Percentiles rank a stretch among this genome's conserved stretches.
phyloP scores from a whole-genome alignment of 2,797 vertebrate genomes.

The Lepus oiostolus region DNA sequence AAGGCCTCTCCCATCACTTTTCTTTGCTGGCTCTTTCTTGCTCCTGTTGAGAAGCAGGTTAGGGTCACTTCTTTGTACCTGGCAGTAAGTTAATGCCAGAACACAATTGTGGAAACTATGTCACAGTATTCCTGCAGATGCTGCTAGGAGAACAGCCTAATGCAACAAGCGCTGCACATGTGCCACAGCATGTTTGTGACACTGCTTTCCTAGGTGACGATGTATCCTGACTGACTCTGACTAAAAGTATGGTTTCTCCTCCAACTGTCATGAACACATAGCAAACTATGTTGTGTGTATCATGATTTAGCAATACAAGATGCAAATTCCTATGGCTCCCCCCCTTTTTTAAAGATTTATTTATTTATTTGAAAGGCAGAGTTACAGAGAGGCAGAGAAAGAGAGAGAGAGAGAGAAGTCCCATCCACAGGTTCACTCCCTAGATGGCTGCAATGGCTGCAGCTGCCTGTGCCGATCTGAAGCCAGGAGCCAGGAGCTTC shows the following conservation, averaged over 20 bases:
- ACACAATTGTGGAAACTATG: conserved; percentile 54
- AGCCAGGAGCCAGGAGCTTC: too few relatives aligned
- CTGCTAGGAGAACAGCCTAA: conserved; percentile 36
- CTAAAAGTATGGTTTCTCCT: conserved; percentile 73
- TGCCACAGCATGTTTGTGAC: conserved; percentile 64
- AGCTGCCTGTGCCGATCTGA: too few relatives aligned
- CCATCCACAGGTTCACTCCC: too few relatives aligned
- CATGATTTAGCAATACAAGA: conserved; percentile 48
- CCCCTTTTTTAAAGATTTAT: too few relatives aligned
- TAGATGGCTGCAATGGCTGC: too few relatives aligned
- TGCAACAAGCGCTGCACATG: conserved; percentile 49
- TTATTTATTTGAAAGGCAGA: too few relatives aligned
- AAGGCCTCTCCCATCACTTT: neutral
- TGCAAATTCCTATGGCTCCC: conserved; percentile 31
- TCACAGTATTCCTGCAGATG: conserved; percentile 66
- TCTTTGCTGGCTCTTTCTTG: neutral
- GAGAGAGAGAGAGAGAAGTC: too few relatives aligned
- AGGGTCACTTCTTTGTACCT: conserved; percentile 22
- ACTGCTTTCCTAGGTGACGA: conserved; percentile 74
- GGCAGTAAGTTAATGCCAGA: conserved; percentile 44
- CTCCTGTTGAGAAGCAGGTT: conserved; percentile 10
- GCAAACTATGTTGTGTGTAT: conserved; percentile 49
- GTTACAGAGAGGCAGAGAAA: too few relatives aligned
- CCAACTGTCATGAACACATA: conserved; percentile 76
- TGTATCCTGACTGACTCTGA: conserved; percentile 70